Base-by-base conservation (phyloP, 1,140 invertebrate species). In the Octopus sinensis region DNA sequence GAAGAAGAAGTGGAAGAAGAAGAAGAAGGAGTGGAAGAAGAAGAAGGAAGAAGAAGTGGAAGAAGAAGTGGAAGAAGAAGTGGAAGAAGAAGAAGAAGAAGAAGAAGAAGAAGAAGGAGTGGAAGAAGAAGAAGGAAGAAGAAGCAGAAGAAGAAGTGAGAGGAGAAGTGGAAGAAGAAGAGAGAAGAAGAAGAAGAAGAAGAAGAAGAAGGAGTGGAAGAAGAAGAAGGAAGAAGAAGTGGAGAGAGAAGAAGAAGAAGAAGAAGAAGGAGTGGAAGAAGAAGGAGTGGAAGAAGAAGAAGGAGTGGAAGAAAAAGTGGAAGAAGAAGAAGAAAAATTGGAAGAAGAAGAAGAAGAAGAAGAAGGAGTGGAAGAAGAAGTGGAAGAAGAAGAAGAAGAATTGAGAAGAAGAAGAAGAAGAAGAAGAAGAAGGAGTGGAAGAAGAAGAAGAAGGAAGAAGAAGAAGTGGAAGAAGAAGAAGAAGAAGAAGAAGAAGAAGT, bases 251-350 rank as follows among this genome's bases (percentile, higher is more conserved):
- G 30, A 43, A 3, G 51, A 54, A 71, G 52, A 10, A 62, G 79
- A 76, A 71, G 79, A 76, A 71, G 79, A 76, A 79, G 79, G 54
- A 79, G 79, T 56, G 56, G 79, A 76, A 52, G 76, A 30, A 53
- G 71, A 62, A 71, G 62, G 17, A 53, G 71, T 23, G 54, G 53
- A 62, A 71, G 53, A 62, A 71, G 53, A 62, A 71, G 53, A 62
- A 71, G 53, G 52, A 71, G 53, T 10, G 56, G 53, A 62, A 71
- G 71, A 54, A 71, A 9, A 54, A 73, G 76, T 4, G 54, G 71
- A 54, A 71, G 71, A 54, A 71, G 71, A 54, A 71, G 53, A 62
- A 71, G 53, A 62, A 71, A 71, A 68, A 62, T 6, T n/a, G 68
- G 52, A 71, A 71, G 52, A 23, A 71, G 62, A 71, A 71, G 62